These are phyloP conservation scores for Lepidonotus clava DNA, from an alignment of 2,888 invertebrate species.

Conservation along the genomic window DNA sequence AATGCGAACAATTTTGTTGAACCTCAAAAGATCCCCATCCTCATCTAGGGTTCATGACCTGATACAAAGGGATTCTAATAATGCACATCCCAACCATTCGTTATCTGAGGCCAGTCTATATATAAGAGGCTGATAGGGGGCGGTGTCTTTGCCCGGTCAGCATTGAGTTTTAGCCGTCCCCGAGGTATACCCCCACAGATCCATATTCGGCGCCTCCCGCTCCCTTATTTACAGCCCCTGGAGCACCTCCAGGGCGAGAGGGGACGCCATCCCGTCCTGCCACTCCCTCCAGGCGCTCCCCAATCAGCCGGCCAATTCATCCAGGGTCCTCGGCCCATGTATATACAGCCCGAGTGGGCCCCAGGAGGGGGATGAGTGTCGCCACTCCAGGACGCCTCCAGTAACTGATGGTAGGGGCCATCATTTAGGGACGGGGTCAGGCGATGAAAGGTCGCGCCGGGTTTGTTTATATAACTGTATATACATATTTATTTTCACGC, in stretches of 20 bases:
- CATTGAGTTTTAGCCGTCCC: constrained; percentile 3
- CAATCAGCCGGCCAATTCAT: constrained; percentile 43
- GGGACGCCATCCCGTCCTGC: neutral
- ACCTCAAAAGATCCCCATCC: too few relatives aligned
- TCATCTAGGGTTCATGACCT: too few relatives aligned
- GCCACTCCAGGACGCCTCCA: constrained; percentile 1
- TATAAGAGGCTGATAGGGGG: too few relatives aligned
- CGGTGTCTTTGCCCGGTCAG: neutral
- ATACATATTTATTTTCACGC: too few relatives aligned
- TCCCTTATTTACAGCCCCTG: neutral
- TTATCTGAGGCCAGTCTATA: too few relatives aligned
- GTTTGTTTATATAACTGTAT: too few relatives aligned
- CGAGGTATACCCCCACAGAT: neutral
- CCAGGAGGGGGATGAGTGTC: constrained; percentile 16
- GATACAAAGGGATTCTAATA: too few relatives aligned
- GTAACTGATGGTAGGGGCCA: neutral
- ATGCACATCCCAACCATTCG: too few relatives aligned
- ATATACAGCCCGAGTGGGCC: neutral
- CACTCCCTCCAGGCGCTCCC: neutral
- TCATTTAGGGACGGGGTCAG: constrained; percentile 18
- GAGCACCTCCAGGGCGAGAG: neutral
- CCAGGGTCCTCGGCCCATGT: neutral
- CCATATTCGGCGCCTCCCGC: neutral
- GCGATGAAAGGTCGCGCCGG: neutral
- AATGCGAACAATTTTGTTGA: too few relatives aligned